Evolutionary conservation across 2,113 vertebrate species (phyloP).

Genomic region (Cisticola juncidis): DNA sequence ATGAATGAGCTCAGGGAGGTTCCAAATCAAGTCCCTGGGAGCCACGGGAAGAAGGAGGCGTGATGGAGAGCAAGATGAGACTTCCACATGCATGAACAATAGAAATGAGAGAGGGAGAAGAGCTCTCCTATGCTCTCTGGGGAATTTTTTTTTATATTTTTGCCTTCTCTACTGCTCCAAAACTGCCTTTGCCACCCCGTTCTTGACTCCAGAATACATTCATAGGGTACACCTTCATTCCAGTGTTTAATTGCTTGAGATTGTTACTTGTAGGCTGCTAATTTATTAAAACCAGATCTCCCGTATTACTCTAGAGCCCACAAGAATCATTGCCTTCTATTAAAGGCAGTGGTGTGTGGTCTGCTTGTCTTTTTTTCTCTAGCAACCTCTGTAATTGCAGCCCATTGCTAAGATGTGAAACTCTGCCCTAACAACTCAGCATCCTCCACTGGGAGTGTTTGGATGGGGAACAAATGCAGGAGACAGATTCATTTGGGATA

Average conservation of each 20-base stretch:
- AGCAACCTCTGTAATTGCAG: constrained; percentile 61
- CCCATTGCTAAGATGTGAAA: constrained; percentile 34
- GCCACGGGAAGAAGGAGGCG: neutral
- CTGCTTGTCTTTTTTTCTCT: constrained; percentile 43
- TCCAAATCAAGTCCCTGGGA: neutral
- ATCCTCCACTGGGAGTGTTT: neutral
- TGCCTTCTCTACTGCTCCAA: neutral
- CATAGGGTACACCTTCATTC: constrained; percentile 49
- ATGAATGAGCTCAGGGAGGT: neutral
- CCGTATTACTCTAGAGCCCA: constrained; percentile 30
- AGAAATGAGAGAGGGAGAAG: neutral
- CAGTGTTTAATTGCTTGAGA: constrained; percentile 65
- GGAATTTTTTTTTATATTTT: neutral
- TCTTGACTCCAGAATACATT: constrained; percentile 24
- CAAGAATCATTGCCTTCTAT: constrained; percentile 66
- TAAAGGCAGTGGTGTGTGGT: constrained; percentile 56
- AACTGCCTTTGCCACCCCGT: constrained; percentile 3
- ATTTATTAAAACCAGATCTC: constrained; percentile 70
- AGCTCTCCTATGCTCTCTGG: neutral
- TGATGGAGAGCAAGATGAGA: neutral
- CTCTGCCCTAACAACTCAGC: neutral
- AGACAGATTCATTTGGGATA: neutral
- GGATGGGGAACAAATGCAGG: neutral
- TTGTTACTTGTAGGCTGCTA: constrained; percentile 61
- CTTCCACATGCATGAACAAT: neutral